phyloP scores from a whole-genome alignment of 2,113 vertebrate species.

The Trogon melanurus region DNA sequence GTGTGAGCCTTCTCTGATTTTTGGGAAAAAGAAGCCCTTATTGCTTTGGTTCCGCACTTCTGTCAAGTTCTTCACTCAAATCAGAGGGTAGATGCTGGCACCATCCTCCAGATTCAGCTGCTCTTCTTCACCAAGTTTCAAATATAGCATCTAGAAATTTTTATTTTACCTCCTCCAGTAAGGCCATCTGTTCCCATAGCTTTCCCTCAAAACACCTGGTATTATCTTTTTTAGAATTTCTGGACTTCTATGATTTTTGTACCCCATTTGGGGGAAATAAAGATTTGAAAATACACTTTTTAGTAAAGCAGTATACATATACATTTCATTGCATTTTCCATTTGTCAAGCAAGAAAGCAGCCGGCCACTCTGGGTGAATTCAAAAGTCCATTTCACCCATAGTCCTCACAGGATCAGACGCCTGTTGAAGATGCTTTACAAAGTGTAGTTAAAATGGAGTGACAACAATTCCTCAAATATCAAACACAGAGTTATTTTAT shows the following conservation, averaged over 20 bases:
- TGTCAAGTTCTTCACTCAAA: slow-evolving; percentile 61
- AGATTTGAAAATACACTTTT: neutral
- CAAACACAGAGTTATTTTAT: neutral
- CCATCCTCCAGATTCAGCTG: slow-evolving; percentile 67
- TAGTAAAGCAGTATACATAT: neutral
- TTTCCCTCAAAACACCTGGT: slow-evolving; percentile 60
- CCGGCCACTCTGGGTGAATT: neutral
- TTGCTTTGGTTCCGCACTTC: slow-evolving; percentile 51
- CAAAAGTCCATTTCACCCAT: neutral
- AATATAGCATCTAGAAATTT: slow-evolving; percentile 66
- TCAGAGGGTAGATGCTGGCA: slow-evolving; percentile 65
- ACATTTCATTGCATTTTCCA: neutral
- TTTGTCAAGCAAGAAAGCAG: neutral
- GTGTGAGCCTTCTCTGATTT: neutral
- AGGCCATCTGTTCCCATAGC: slow-evolving; percentile 63
- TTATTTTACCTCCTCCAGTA: slow-evolving; percentile 65
- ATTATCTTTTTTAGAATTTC: slow-evolving; percentile 57
- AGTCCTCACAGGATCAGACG: neutral
- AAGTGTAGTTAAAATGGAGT: neutral
- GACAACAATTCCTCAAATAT: neutral
- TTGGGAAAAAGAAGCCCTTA: neutral
- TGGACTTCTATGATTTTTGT: neutral
- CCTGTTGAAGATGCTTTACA: neutral
- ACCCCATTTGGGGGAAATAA: slow-evolving; percentile 24
- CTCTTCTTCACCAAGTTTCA: slow-evolving; percentile 60